These are phyloP conservation scores for Hozukius guyotensis DNA, from an alignment of 2,797 vertebrate genomes.

Conservation along the genomic window DNA sequence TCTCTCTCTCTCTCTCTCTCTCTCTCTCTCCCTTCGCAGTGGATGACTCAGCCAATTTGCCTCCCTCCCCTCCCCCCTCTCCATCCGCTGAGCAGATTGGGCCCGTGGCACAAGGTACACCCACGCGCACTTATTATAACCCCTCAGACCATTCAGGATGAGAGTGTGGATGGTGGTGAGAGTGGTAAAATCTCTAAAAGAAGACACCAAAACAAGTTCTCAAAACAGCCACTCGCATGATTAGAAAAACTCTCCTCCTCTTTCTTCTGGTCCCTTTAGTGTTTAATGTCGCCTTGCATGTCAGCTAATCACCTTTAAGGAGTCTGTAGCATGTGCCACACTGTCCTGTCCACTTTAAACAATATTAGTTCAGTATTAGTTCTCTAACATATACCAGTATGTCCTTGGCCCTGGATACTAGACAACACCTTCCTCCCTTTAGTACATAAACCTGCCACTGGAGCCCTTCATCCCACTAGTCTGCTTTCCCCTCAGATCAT, in stretches of 20 bases:
- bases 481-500: constrained; percentile 2
- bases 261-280: constrained; percentile 28
- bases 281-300: constrained; percentile 28
- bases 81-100: constrained; percentile 92
- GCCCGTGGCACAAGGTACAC: constrained; percentile 91
- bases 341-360: not conserved
- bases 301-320: constrained; percentile 19
- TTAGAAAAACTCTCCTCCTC: constrained; percentile 31
- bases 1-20: constrained; percentile 38
- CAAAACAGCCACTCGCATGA: constrained; percentile 11
- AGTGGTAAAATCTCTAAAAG: constrained; percentile 21
- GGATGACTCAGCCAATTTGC: constrained; percentile 92
- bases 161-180: constrained; percentile 60
- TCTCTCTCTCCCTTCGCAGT: constrained; percentile 71
- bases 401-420: not conserved
- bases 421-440: not conserved
- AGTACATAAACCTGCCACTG: constrained; percentile 52
- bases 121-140: constrained; percentile 30
- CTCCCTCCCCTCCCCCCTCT: constrained; percentile 95
- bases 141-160: constrained; percentile 36
- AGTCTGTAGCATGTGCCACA: constrained; percentile 46
- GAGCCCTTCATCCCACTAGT: constrained; percentile 44
- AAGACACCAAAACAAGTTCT: not conserved
- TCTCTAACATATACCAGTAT: constrained; percentile 1
- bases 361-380: not conserved